Conservation (phyloP, 2,888 invertebrate species). For the Acrocyrtus sp. region DNA sequence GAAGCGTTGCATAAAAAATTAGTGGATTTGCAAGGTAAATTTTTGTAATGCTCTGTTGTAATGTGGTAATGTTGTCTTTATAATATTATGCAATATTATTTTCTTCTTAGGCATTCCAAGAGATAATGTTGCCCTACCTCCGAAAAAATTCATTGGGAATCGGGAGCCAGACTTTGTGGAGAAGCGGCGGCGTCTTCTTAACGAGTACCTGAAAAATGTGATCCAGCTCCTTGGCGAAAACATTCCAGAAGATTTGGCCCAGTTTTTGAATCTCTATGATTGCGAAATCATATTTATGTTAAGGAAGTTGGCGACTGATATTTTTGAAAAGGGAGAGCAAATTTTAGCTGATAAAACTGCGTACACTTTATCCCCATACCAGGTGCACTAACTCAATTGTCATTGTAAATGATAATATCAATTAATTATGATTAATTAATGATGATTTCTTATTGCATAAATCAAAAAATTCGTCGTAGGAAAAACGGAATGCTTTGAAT, state of each 20-base stretch:
- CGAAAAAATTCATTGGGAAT: conserved; percentile 92
- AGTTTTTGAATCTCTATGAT: conserved; percentile 87
- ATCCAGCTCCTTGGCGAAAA: conserved; percentile 77
- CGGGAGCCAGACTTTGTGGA: conserved; percentile 89
- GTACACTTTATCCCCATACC: conserved; percentile 80
- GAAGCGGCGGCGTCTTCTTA: conserved; percentile 81
- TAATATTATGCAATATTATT: too few species aligned
- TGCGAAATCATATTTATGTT: conserved; percentile 91
- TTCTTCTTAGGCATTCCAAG: conserved; percentile 57
- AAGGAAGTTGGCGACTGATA: conserved; percentile 82
- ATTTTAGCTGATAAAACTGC: conserved; percentile 72
- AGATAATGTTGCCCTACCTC: conserved; percentile 75
- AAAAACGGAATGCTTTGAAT: too few species aligned
- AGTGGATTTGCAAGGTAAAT: conserved; percentile 81
- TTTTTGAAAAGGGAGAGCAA: conserved; percentile 80
- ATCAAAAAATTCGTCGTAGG: too few species aligned
- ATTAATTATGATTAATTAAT: conserved; percentile 15
- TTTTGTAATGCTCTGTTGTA: too few species aligned
- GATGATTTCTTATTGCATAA: not conserved
- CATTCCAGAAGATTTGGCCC: conserved; percentile 78
- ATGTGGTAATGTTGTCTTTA: not conserved
- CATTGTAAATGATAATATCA: not conserved
- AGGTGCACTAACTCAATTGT: too few species aligned
- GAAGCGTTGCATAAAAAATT: conserved; percentile 85
- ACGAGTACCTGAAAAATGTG: conserved; percentile 82